Percentiles rank a stretch among this genome's conserved stretches.
Evolutionary conservation across 2,888 invertebrate species (phyloP).

Genomic region (Anoplius nigerrimus): DNA sequence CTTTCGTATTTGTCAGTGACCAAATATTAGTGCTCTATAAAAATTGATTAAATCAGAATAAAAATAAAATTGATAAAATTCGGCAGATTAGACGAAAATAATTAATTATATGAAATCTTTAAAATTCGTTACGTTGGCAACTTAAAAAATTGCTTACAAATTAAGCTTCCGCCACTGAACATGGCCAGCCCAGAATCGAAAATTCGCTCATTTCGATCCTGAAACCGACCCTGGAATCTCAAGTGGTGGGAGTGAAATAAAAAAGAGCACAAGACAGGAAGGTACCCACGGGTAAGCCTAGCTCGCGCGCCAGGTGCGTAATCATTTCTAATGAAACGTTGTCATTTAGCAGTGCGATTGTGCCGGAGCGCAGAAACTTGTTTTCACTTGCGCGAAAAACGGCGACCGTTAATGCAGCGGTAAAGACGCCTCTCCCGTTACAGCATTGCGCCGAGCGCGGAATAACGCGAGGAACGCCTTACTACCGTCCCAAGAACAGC

Average conservation of each 20-base stretch:
- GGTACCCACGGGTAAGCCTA: not conserved
- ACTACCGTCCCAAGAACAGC: slow-evolving; percentile 27
- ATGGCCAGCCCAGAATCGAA: too few relatives aligned
- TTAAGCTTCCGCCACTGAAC: too few relatives aligned
- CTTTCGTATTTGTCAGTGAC: too few relatives aligned
- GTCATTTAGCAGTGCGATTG: slow-evolving; percentile 72
- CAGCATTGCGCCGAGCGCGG: slow-evolving; percentile 63
- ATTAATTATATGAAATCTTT: too few relatives aligned
- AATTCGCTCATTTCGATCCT: too few relatives aligned
- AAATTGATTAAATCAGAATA: too few relatives aligned
- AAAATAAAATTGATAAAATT: too few relatives aligned
- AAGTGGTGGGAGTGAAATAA: not conserved
- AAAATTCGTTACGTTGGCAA: too few relatives aligned
- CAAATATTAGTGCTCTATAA: too few relatives aligned
- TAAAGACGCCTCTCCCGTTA: slow-evolving; percentile 75
- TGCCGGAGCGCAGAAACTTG: slow-evolving; percentile 68
- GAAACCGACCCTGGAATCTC: not conserved
- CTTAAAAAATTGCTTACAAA: too few relatives aligned
- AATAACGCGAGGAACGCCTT: slow-evolving; percentile 64
- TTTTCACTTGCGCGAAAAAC: slow-evolving; percentile 74
- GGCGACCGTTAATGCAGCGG: slow-evolving; percentile 75
- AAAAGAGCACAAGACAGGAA: slow-evolving; percentile 7
- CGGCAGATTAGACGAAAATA: too few relatives aligned
- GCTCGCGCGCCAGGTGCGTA: slow-evolving; percentile 58
- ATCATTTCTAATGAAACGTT: slow-evolving; percentile 73